Evolutionary conservation across 1,140 invertebrate species (phyloP), one percentile per base, ranked within the genome.

Genomic region (Panonychus citri): DNA sequence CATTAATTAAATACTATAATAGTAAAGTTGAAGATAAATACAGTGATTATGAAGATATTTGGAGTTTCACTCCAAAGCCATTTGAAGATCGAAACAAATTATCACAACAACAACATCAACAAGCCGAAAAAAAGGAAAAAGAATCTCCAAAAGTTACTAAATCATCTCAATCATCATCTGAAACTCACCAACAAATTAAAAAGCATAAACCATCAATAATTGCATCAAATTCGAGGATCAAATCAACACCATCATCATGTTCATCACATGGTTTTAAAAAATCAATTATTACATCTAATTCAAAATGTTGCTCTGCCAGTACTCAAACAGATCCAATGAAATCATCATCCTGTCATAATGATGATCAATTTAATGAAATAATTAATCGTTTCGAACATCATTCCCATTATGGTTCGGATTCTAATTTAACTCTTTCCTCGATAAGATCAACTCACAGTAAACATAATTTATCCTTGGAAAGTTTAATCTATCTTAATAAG

Each of bases 21-120:
- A 88, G 85, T 66, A 83, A 81, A 7, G 72, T 89, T 8, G 80
- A 82, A 48, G 87, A 93, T 66, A 91, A 90, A 72, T 79, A 85
- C 25, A 89, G 85, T 57, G 88, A 94, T 70, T 94, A 94, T 67
- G 87, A 94, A 70, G 88, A 93, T 66, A 81, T 93, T 59, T 93
- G 87, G 87, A 78, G 55, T 13, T 53, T 55, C 19, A 51, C 55
- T 30, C 39, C 40, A 24, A 21, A 21, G 2, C 42, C 49, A 49
- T 49, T 8, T 49, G 46, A 8, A 49, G 46, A 25, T 53, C 21
- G 3, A 26, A 53, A 12, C 51, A 53, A 53, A 27, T 51, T 13
- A 30, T 30, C n/a, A 21, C 17, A 17, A 50, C 48, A 7, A 50
- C 48, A 3, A 51, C 49, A 26, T 51, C 25, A 39, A 0, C 25